Evolutionary conservation across 1,140 invertebrate species (phyloP).

Genomic region (Brachionus rotundiformis): DNA sequence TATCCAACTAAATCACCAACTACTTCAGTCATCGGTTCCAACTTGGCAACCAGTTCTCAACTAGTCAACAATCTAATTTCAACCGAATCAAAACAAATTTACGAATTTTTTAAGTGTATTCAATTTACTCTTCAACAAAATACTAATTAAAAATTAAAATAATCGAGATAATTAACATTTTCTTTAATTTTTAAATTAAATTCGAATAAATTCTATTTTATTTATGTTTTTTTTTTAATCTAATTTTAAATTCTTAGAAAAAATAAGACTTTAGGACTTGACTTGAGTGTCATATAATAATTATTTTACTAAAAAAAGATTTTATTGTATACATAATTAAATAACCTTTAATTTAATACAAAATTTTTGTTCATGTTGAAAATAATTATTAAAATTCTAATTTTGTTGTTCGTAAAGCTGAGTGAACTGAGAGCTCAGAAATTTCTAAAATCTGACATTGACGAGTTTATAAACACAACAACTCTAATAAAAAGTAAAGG

Average conservation of each 20-base stretch:
- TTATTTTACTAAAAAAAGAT: not conserved
- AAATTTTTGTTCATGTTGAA: not conserved
- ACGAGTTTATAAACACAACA: conserved; percentile 33
- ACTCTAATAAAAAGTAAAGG: conserved; percentile 36
- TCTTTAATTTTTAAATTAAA: not conserved
- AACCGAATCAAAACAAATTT: not conserved
- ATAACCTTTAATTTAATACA: not conserved
- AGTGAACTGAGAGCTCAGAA: not conserved
- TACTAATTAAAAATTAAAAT: not conserved
- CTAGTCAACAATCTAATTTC: conserved; percentile 30
- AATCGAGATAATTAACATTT: not conserved
- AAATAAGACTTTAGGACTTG: too few relatives aligned
- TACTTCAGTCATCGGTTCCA: not conserved
- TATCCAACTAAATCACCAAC: conserved; percentile 42
- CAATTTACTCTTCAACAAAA: conserved; percentile 45
- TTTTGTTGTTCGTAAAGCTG: not conserved
- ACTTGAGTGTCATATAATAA: not conserved
- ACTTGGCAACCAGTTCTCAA: not conserved
- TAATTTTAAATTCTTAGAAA: not conserved
- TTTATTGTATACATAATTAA: not conserved
- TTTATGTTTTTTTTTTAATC: not conserved
- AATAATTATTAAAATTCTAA: not conserved
- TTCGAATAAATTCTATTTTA: not conserved
- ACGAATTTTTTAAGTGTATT: conserved; percentile 44
- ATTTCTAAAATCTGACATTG: not conserved